Base-by-base conservation (phyloP, 1,140 invertebrate genomes). In the Plectus sambesii region DNA sequence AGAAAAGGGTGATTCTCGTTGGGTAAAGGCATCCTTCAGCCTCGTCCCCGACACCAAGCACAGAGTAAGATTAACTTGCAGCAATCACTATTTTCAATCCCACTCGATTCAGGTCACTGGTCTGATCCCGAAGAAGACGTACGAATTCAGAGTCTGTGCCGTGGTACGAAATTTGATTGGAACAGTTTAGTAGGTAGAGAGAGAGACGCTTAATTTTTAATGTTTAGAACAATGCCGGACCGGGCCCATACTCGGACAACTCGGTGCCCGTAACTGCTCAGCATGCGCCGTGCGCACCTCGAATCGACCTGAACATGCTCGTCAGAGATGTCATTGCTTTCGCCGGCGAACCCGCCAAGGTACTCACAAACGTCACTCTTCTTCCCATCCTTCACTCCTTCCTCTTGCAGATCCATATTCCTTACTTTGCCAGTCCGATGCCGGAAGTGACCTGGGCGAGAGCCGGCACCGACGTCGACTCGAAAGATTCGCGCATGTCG, bases 91-190 rank as follows among this genome's bases (percentile, higher is more conserved):
- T 33, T 33, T 33, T 33, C 30, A 12, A 17, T 40, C 8, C 8
- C 17, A 17, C 17, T 40, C 8, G 36, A 75, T 61, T 60, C 78
- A 80, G 59, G 84, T 92, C 9, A 82, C 80, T 38, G 85, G 84
- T 52, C 73, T 98, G 12, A 84, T 87, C 49, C 87, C 93, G 69
- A 89, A 93, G 68, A 84, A 87, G 45, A 85, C 92, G 66, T 97
- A 97, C 64, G 92, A 98, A 69, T 97, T 98, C 78, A 78, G 92
- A 47, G 90, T 96, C 0, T 82, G 86, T 4, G 92, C 89, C 22
- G 74, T 89, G 4, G n/a, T n/a, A n/a, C n/a, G n/a, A n/a, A n/a
- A n/a, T n/a, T n/a, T n/a, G n/a, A n/a, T n/a, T n/a, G n/a, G n/a
- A n/a, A n/a, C n/a, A n/a, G n/a, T n/a, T n/a, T n/a, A n/a, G n/a